Evolutionary conservation across 2,888 invertebrate species (phyloP).

Genomic region (Nebria brevicollis): DNA sequence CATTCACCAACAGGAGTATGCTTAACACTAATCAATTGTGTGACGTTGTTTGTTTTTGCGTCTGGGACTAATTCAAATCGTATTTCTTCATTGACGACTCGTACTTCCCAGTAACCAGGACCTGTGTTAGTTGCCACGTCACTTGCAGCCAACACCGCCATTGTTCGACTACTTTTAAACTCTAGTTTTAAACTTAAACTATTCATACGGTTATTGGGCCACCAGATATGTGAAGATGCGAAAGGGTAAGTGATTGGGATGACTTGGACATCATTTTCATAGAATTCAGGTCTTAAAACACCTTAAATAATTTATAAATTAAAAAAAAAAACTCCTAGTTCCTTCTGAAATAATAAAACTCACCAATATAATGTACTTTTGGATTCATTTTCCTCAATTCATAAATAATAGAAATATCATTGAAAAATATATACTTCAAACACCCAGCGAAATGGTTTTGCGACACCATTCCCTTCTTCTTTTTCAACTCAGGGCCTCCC

Average conservation of each 20-base stretch:
- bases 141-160: constrained; percentile 87
- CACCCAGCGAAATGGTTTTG: constrained; percentile 90
- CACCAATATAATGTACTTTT: constrained; percentile 67
- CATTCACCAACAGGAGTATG: constrained; percentile 81
- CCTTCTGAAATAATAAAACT: neutral
- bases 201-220: constrained; percentile 80
- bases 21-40: constrained; percentile 82
- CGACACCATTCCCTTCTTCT: constrained; percentile 81
- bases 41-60: constrained; percentile 80
- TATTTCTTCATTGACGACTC: constrained; percentile 85
- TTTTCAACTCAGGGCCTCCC: constrained; percentile 82
- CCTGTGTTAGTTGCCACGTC: constrained; percentile 78
- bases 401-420: constrained; percentile 90
- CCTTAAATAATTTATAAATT: constrained; percentile 58
- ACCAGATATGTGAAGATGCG: constrained; percentile 90
- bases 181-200: constrained; percentile 83
- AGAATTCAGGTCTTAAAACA: constrained; percentile 83
- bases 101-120: constrained; percentile 89
- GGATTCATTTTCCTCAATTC: constrained; percentile 86
- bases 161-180: constrained; percentile 84
- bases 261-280: constrained; percentile 84
- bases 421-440: constrained; percentile 91
- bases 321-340: neutral
- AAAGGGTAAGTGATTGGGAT: constrained; percentile 93
- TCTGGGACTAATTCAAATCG: constrained; percentile 84